Conservation (phyloP, 1,140 invertebrate species). For the Drosophila varians region DNA sequence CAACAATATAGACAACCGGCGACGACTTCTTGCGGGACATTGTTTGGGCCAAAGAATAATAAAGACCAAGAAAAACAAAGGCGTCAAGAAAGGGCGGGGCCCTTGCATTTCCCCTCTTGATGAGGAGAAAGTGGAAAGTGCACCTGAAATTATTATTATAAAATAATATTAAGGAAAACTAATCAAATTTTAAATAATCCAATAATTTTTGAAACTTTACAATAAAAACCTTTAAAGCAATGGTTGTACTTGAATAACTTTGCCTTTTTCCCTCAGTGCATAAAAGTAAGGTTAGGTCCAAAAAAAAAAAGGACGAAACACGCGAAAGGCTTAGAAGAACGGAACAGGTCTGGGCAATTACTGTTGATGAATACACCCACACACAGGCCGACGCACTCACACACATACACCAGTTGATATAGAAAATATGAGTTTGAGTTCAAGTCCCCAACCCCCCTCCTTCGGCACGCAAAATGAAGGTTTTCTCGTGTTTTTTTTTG, state of each 20-base stretch:
- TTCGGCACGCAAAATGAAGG: conserved; percentile 47
- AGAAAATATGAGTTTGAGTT: conserved; percentile 48
- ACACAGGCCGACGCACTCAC: conserved; percentile 7
- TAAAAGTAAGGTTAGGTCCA: conserved; percentile 30
- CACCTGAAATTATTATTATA: neutral
- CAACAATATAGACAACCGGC: conserved; percentile 17
- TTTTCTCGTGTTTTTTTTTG: conserved; percentile 50
- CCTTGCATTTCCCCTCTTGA: conserved; percentile 9
- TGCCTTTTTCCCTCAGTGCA: neutral
- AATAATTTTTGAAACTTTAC: too few relatives aligned
- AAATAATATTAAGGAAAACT: too few relatives aligned
- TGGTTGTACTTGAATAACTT: neutral
- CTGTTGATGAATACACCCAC: conserved; percentile 71
- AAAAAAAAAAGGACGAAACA: conserved; percentile 7
- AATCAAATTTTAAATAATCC: too few relatives aligned
- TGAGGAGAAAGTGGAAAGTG: conserved; percentile 26
- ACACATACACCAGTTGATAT: conserved; percentile 5
- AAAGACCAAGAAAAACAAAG: conserved; percentile 46
- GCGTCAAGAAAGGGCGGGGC: conserved; percentile 18
- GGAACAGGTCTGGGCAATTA: conserved; percentile 62
- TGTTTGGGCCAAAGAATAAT: conserved; percentile 67
- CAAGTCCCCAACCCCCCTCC: neutral
- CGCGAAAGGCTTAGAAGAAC: conserved; percentile 41
- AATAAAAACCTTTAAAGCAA: too few relatives aligned
- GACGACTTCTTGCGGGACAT: conserved; percentile 71